These are phyloP conservation scores for Drosophila kambysellisi DNA, from an alignment of 2,888 invertebrate genomes.

Conservation along the genomic window DNA sequence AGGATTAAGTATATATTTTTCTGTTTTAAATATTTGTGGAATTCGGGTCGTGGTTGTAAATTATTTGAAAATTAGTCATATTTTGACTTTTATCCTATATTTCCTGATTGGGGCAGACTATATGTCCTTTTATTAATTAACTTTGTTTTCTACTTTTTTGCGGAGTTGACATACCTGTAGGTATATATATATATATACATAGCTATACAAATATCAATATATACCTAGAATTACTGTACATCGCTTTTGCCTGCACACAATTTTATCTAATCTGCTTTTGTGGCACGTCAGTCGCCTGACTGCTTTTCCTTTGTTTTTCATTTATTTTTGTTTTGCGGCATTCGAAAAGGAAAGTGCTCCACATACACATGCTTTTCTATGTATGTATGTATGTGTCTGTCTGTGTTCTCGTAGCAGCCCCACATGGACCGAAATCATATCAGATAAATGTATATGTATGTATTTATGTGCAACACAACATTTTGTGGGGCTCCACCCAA, in stretches of 20 bases:
- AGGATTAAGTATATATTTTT: not conserved
- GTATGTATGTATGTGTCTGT: not conserved
- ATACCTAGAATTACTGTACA: conserved; percentile 11
- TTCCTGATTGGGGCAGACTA: no score
- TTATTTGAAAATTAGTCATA: no score
- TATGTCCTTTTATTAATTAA: not conserved
- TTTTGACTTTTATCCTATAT: no score
- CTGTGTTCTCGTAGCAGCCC: conserved; percentile 25
- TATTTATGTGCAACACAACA: conserved; percentile 6
- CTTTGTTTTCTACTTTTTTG: not conserved
- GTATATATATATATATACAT: not conserved
- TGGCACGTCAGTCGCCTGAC: conserved; percentile 26
- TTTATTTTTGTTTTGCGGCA: conserved; percentile 22
- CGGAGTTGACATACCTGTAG: not conserved
- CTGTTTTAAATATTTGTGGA: fast-evolving
- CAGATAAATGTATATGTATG: conserved; percentile 4
- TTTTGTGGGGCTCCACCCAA: conserved; percentile 51
- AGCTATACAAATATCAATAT: not conserved
- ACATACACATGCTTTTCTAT: conserved; percentile 1
- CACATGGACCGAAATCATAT: conserved; percentile 18
- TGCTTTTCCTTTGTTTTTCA: conserved; percentile 39
- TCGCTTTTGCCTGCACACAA: not conserved
- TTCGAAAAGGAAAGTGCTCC: conserved; percentile 63
- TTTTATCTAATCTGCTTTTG: conserved; percentile 39
- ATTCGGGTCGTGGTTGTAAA: not conserved